phyloP scores from a whole-genome alignment of 2,888 invertebrate species.

The Ditula angustiorana region DNA sequence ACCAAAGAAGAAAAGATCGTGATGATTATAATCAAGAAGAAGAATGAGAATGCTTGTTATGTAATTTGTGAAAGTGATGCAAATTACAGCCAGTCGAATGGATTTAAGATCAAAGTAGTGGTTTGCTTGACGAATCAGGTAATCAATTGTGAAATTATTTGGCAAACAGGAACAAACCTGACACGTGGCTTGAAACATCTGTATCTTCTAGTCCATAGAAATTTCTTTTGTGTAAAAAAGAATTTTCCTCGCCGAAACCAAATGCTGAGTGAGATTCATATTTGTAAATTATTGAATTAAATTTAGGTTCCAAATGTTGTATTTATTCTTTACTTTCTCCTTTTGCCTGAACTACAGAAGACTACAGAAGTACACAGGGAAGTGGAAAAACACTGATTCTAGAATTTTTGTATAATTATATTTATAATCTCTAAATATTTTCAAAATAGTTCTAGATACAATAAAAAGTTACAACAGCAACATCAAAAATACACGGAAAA shows the following conservation, averaged over 20 bases:
- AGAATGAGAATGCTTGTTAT: too few relatives aligned
- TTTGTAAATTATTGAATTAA: constrained; percentile 57
- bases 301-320: constrained; percentile 43
- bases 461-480: constrained; percentile 29
- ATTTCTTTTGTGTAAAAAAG: constrained; percentile 4
- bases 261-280: constrained; percentile 33
- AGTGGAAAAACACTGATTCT: neutral
- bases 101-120: too few relatives aligned
- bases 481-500: constrained; percentile 27
- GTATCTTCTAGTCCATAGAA: constrained; percentile 21
- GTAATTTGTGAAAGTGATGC: too few relatives aligned
- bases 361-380: neutral
- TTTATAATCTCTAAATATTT: neutral
- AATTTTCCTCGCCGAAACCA: constrained; percentile 9
- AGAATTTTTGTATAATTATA: neutral
- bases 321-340: constrained; percentile 40
- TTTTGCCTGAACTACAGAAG: neutral
- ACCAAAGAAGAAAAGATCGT: too few relatives aligned
- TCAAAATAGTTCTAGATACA: constrained; percentile 11
- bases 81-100: too few relatives aligned
- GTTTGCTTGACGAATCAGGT: neutral
- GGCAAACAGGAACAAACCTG: too few relatives aligned
- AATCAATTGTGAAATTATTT: neutral
- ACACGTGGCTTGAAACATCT: neutral
- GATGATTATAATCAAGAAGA: too few relatives aligned